Base-by-base conservation (phyloP, 2,888 invertebrate species). In the Leistus spinibarbis region DNA sequence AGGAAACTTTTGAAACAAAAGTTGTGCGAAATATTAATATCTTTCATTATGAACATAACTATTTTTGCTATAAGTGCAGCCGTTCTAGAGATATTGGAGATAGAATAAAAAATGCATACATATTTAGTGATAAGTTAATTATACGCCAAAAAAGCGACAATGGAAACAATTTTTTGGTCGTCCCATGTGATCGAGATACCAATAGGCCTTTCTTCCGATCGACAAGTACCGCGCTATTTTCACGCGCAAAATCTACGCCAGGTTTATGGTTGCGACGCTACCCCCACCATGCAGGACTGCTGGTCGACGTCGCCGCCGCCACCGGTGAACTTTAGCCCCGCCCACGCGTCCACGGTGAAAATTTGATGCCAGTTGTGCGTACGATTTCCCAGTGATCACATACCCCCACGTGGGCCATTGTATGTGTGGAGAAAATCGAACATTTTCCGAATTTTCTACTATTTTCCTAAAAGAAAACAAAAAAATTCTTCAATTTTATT, bases 201-300 rank as follows among this genome's bases (percentile, higher is more conserved):
- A 13, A 40, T 40, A 7, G 40, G 7, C 3, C 40, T 40, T 7
- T 40, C 40, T 40, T 40, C 40, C 40, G 40, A 40, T 40, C 40
- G 40, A 40, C 40, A 40, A 40, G 13, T 40, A 40, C 40, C 40
- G 40, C 40, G 40, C 13, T 40, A 40, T 40, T 40, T 40, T 40
- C 40, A 40, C 40, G 40, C 40, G 40, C 40, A 40, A 40, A 40
- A 60, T 60, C 60, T 60, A 22, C 22, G 19, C 20, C 19, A 60
- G 22, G 60, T 60, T 22, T 60, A 60, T 60, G 60, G 60, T 60
- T 60, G 60, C 60, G 60, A 60, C 60, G 19, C 10, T 20, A 57
- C 60, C 60, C 60, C 60, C 60, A 60, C 60, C 20, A n/a, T 19
- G 17, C 60, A 20, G 22, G 3, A 54, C 60, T 16, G 27, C 27